Conservation (phyloP, 1,140 invertebrate species). For the Drosophila busckii region DNA sequence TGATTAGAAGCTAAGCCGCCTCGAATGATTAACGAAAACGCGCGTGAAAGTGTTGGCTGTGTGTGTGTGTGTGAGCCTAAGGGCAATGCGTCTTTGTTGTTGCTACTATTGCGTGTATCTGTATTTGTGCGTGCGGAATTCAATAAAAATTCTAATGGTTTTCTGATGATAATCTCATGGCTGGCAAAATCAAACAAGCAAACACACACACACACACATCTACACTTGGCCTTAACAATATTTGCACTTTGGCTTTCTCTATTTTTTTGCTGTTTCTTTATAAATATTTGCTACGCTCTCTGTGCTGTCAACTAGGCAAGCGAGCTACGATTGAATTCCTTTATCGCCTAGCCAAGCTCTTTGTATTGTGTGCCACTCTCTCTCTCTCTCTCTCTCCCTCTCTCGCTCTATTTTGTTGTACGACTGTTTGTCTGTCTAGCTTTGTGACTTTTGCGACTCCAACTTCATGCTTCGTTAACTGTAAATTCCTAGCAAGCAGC, state of each 20-base stretch:
- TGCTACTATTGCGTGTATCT: slow-evolving; percentile 10
- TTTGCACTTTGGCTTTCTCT: slow-evolving; percentile 59
- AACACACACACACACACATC: slow-evolving; percentile 12
- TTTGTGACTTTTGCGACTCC: slow-evolving; percentile 41
- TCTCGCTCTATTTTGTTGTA: no score
- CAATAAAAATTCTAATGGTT: slow-evolving; percentile 77
- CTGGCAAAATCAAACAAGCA: slow-evolving; percentile 71
- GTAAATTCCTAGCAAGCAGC: slow-evolving; percentile 54
- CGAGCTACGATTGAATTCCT: slow-evolving; percentile 74
- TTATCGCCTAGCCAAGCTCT: slow-evolving; percentile 40
- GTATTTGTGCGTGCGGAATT: slow-evolving; percentile 63
- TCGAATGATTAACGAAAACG: slow-evolving; percentile 72
- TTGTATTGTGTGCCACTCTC: slow-evolving; percentile 14
- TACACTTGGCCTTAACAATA: slow-evolving; percentile 47
- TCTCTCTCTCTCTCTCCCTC: no score
- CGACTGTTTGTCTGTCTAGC: slow-evolving; percentile 20
- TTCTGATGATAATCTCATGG: slow-evolving; percentile 75
- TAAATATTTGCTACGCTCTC: slow-evolving; percentile 61
- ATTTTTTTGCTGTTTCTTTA: slow-evolving; percentile 4
- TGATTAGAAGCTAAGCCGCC: slow-evolving; percentile 72
- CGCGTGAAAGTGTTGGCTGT: slow-evolving; percentile 68
- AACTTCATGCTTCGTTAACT: slow-evolving; percentile 72
- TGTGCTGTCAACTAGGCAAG: slow-evolving; percentile 63
- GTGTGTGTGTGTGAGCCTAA: slow-evolving; percentile 27
- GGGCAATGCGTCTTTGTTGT: slow-evolving; percentile 18